Base-by-base conservation (phyloP, 2,888 invertebrate genomes). In the Mycalesis mineus region DNA sequence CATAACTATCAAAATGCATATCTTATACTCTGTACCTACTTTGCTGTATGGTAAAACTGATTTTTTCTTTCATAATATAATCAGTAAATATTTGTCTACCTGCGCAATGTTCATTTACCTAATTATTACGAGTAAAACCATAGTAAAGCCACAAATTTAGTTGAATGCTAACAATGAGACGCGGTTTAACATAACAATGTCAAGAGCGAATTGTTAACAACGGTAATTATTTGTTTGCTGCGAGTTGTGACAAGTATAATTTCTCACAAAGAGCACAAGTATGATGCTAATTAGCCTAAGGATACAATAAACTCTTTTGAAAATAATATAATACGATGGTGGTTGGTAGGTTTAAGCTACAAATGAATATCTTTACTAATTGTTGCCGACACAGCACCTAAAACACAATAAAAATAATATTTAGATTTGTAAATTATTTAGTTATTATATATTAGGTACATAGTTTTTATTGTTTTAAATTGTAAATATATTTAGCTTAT, bases 121-220 rank as follows among this genome's bases (percentile, higher is more conserved):
- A 57, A 55, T 57, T 51, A 44, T 55, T 50, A n/a, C n/a, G 22
- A 22, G 5, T n/a, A 11, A 13, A 45, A 36, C 44, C 37, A 47
- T 47, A 29, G 15, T 44, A 48, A 36, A 47, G 37, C 7, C 13
- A 50, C 41, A 37, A 22, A 50, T 28, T 28, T 42, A 40, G 40
- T 55, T 52, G 17, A 11, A 31, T 15, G 13, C 37, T 8, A 7
- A 60, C 60, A 62, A 60, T 48, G 36, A 47, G 37, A 37, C 15
- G 28, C 41, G 57, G 57, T 28, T 60, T 57, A 47, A 45, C 57
- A 58, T 62, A 45, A 62, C 53, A 60, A 57, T 57, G 57, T 54
- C 33, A 44, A 37, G 29, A 29, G 14, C 14, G 11, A 9, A 40
- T 50, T 40, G 13, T 13, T 17, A 17, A 41, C 33, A 52, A 42